These are phyloP conservation scores for Perdita meconis DNA, from an alignment of 2,888 invertebrate genomes.

Conservation along the genomic window DNA sequence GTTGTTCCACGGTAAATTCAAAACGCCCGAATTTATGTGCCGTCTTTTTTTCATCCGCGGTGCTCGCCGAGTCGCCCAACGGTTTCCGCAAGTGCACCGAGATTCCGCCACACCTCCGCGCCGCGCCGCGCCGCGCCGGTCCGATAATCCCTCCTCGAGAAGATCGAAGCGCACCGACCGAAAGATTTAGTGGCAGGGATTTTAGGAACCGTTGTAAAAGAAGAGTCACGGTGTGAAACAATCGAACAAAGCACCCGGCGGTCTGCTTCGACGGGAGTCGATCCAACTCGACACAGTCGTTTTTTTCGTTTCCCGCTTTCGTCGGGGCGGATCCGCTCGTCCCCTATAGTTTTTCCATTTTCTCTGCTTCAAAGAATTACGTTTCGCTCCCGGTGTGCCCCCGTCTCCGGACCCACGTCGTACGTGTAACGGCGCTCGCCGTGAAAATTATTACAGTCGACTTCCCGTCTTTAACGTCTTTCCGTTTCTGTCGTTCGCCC, in stretches of 20 bases:
- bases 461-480: slow-evolving; percentile 19
- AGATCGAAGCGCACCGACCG: not conserved
- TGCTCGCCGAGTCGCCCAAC: not conserved
- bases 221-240: slow-evolving; percentile 18
- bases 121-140: too few species aligned
- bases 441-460: slow-evolving; percentile 38
- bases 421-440: not conserved
- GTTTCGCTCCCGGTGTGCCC: not conserved
- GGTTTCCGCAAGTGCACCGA: not conserved
- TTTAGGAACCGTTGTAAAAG: not conserved
- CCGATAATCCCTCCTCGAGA: not conserved
- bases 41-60: not conserved
- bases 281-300: not conserved
- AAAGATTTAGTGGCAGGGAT: slow-evolving; percentile 15
- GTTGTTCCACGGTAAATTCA: slow-evolving; percentile 11
- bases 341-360: not conserved
- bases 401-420: not conserved
- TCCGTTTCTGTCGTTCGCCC: not conserved
- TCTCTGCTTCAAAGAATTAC: not conserved
- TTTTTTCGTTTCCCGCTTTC: not conserved
- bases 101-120: too few species aligned
- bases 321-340: not conserved
- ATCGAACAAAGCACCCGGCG: slow-evolving; percentile 22
- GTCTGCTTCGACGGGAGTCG: not conserved
- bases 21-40: not conserved